Conservation (phyloP, 1,140 invertebrate species). For the Solen grandis region DNA sequence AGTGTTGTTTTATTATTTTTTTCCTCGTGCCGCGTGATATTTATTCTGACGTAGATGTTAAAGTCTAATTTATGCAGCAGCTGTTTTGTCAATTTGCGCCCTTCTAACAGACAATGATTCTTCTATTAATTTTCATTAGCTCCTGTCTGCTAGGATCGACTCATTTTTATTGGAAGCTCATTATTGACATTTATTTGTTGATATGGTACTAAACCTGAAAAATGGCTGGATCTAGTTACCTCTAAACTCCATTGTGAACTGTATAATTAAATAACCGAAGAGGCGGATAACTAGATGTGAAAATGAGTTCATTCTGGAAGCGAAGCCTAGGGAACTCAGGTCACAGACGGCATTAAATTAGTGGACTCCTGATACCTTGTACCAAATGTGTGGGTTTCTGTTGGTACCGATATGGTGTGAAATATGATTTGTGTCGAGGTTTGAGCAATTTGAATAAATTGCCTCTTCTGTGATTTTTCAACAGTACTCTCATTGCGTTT, state of each 20-base stretch:
- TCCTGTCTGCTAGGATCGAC: conserved; percentile 15
- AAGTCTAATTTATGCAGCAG: conserved; percentile 24
- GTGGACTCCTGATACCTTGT: too few relatives aligned
- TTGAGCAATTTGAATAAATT: too few relatives aligned
- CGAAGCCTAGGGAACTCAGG: too few relatives aligned
- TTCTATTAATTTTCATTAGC: conserved; percentile 54
- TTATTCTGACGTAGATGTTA: conserved; percentile 29
- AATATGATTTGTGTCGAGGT: too few relatives aligned
- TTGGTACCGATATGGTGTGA: too few relatives aligned
- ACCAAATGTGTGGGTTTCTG: too few relatives aligned
- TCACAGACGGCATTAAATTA: too few relatives aligned
- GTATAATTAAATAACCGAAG: conserved; percentile 46
- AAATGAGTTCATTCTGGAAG: not conserved
- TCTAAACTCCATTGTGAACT: conserved; percentile 1
- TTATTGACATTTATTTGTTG: conserved; percentile 46
- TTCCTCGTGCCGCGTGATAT: not conserved
- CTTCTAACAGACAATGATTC: conserved; percentile 46
- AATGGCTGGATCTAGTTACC: conserved; percentile 33
- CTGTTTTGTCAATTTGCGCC: conserved; percentile 49
- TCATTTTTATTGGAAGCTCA: conserved; percentile 19
- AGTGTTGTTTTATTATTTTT: too few relatives aligned
- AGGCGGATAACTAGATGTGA: not conserved
- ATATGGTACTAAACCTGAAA: conserved; percentile 49
- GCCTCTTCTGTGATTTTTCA: too few relatives aligned
- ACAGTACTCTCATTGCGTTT: too few relatives aligned